phyloP scores from a whole-genome alignment of 1,140 invertebrate species.

The Lamellibrachia luymesi region DNA sequence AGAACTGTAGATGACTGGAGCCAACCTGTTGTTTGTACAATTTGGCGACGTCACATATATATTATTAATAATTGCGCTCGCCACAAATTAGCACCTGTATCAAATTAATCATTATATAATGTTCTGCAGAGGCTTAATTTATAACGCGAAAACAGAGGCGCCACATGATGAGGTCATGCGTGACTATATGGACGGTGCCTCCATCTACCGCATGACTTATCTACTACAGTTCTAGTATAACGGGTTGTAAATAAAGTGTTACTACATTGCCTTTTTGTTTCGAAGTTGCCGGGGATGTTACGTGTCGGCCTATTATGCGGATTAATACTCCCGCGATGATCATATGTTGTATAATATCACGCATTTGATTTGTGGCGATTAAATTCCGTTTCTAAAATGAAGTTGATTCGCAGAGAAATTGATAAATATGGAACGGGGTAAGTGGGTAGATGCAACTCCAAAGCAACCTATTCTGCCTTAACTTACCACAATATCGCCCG shows the following conservation, averaged over 20 bases:
- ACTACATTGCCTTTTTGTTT: background rate
- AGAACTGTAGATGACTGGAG: no score
- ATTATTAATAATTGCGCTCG: no score
- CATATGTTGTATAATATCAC: background rate
- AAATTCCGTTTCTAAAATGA: background rate
- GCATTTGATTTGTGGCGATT: background rate
- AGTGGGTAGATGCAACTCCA: background rate
- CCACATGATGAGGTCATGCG: no score
- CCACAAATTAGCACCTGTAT: no score
- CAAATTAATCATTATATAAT: no score
- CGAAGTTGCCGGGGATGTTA: background rate
- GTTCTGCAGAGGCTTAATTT: no score
- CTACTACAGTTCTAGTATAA: background rate
- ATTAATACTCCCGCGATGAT: background rate
- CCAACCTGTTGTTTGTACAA: no score
- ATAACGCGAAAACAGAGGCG: no score
- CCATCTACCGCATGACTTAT: no score
- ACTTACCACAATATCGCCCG: background rate
- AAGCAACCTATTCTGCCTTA: background rate
- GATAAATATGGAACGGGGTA: conserved; percentile 15
- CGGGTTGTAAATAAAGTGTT: background rate
- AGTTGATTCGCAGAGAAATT: conserved; percentile 12
- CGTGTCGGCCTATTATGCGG: background rate
- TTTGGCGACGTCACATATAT: no score
- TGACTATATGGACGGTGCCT: no score